These are phyloP conservation scores for Tauraco hartlaubi DNA, from an alignment of 2,797 vertebrate species.

Conservation along the genomic window DNA sequence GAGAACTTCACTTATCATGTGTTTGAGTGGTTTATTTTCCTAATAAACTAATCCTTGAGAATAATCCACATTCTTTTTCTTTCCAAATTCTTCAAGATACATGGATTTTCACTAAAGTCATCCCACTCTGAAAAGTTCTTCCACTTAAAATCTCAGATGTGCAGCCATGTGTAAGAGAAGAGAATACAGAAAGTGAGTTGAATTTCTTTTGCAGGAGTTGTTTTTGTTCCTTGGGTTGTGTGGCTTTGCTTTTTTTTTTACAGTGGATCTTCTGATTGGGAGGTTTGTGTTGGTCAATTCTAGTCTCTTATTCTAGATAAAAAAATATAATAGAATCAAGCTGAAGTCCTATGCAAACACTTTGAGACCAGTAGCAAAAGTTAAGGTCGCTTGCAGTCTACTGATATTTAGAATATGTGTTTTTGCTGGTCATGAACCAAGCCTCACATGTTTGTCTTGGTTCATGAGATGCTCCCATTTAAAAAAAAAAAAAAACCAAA, in stretches of 20 bases:
- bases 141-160: not conserved
- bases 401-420: constrained; percentile 48
- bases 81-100: not conserved
- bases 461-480: constrained; percentile 51
- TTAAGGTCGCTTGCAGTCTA: constrained; percentile 13
- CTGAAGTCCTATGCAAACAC: constrained; percentile 16
- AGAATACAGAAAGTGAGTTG: not conserved
- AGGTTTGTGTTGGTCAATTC: not conserved
- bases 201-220: not conserved
- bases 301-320: not conserved
- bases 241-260: not conserved
- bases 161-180: not conserved
- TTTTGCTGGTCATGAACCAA: constrained; percentile 62
- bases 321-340: constrained; percentile 29
- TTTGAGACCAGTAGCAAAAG: constrained; percentile 42
- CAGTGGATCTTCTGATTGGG: not conserved
- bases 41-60: not conserved
- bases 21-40: not conserved
- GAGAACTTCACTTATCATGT: not conserved
- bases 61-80: not conserved
- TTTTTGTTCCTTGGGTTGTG: not conserved
- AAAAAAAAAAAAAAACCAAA: not conserved
- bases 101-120: not conserved
- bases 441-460: constrained; percentile 64
- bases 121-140: not conserved